Conservation (phyloP, 2,888 invertebrate genomes). For the Sericinus montela region DNA sequence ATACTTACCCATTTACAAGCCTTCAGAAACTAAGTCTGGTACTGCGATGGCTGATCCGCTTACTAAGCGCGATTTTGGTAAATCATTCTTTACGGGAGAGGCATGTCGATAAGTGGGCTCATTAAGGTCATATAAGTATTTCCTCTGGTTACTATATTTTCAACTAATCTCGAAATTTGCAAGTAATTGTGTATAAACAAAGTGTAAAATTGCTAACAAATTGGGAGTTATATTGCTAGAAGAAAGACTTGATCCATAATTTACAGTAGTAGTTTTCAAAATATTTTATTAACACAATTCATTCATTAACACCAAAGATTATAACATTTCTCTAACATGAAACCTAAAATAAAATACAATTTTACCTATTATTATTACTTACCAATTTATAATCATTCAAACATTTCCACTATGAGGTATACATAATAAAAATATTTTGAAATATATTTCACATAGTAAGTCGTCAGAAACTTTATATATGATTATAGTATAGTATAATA, state of each 20-base stretch:
- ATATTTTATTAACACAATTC: constrained; percentile 81
- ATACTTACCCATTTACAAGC: too few species aligned
- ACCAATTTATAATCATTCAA: constrained; percentile 78
- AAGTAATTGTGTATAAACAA: too few species aligned
- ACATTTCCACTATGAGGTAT: constrained; percentile 76
- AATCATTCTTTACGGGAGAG: too few species aligned
- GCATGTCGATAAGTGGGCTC: too few species aligned
- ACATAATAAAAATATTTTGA: constrained; percentile 74
- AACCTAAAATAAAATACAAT: constrained; percentile 78
- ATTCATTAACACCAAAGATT: constrained; percentile 81
- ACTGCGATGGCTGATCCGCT: too few species aligned
- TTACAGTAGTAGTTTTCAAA: constrained; percentile 75
- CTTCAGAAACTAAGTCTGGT: too few species aligned
- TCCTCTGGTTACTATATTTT: too few species aligned
- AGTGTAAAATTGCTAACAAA: too few species aligned
- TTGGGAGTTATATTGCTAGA: constrained; percentile 24
- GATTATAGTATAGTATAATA: constrained; percentile 45
- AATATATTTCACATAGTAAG: constrained; percentile 64
- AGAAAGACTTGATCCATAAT: constrained; percentile 66
- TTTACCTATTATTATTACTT: constrained; percentile 71
- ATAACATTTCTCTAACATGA: constrained; percentile 80
- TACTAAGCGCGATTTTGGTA: too few species aligned
- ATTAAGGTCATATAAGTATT: too few species aligned
- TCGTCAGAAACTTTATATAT: constrained; percentile 53
- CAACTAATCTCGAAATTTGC: too few species aligned